Conservation (phyloP, 2,888 invertebrate genomes). For the Carpatolechia fugitivella region DNA sequence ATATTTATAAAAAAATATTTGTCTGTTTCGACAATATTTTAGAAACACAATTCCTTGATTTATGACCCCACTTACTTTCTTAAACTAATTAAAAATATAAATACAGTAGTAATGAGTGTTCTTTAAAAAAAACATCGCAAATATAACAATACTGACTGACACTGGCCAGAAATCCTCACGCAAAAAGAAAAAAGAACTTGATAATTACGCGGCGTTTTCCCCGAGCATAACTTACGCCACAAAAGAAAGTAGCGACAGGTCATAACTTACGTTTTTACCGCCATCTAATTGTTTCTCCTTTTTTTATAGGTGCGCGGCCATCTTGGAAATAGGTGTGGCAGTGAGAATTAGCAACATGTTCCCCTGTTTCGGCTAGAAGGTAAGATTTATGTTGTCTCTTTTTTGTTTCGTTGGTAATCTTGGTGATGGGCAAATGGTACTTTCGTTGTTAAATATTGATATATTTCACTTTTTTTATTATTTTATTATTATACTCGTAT, state of each 20-base stretch:
- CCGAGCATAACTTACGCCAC: not conserved
- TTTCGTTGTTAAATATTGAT: not conserved
- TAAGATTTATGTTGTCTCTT: conserved; percentile 38
- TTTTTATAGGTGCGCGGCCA: conserved; percentile 54
- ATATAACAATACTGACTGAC: not conserved
- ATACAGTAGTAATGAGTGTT: not conserved
- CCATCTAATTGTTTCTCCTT: conserved; percentile 19
- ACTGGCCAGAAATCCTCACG: not conserved
- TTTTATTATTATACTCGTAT: not conserved
- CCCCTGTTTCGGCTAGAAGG: conserved; percentile 39
- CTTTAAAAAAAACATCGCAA: not conserved
- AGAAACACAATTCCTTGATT: too few relatives aligned
- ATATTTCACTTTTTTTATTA: not conserved
- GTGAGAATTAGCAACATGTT: conserved; percentile 41
- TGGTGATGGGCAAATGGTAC: not conserved
- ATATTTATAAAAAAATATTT: too few relatives aligned
- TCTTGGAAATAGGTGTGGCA: conserved; percentile 40
- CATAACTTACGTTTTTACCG: conserved; percentile 9
- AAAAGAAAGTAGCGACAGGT: conserved; percentile 10
- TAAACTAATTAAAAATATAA: not conserved
- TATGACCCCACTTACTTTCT: too few relatives aligned
- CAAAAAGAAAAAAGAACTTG: not conserved
- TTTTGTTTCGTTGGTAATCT: conserved; percentile 17
- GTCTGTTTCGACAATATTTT: too few relatives aligned
- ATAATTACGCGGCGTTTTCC: not conserved